Percentiles rank a stretch among this genome's conserved stretches.
phyloP scores from a whole-genome alignment of 2,113 vertebrate species.

The Gallinago jamesoni region DNA sequence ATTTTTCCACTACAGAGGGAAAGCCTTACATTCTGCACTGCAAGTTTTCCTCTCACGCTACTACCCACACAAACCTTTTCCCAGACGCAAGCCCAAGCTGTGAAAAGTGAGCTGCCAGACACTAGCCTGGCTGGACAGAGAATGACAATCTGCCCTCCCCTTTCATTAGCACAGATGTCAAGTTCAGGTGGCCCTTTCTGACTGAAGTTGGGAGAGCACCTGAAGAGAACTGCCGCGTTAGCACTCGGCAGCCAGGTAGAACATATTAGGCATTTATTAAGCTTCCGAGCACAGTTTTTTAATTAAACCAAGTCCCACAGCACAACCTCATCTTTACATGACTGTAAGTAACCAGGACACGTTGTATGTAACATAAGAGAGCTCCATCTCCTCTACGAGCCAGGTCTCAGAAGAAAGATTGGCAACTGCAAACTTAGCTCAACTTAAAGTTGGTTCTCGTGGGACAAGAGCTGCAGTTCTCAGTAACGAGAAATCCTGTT shows the following conservation, averaged over 20 bases:
- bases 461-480: not conserved
- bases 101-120: not conserved
- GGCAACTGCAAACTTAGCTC: not conserved
- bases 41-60: not conserved
- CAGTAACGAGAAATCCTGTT: not conserved
- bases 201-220: not conserved
- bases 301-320: constrained; percentile 63
- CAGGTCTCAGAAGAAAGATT: not conserved
- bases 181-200: constrained; percentile 5
- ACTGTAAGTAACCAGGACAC: constrained; percentile 63
- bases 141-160: not conserved
- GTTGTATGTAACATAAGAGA: not conserved
- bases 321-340: constrained; percentile 13
- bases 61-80: not conserved
- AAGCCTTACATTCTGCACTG: not conserved
- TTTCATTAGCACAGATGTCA: constrained; percentile 17
- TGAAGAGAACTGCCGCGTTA: not conserved
- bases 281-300: constrained; percentile 29
- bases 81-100: not conserved
- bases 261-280: constrained; percentile 30
- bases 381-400: not conserved
- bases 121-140: not conserved
- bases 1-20: not conserved
- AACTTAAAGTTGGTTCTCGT: not conserved
- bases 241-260: not conserved